Evolutionary conservation across 1,140 invertebrate species (phyloP), one percentile per base, ranked within the genome.

Genomic region (Triops longicaudatus): DNA sequence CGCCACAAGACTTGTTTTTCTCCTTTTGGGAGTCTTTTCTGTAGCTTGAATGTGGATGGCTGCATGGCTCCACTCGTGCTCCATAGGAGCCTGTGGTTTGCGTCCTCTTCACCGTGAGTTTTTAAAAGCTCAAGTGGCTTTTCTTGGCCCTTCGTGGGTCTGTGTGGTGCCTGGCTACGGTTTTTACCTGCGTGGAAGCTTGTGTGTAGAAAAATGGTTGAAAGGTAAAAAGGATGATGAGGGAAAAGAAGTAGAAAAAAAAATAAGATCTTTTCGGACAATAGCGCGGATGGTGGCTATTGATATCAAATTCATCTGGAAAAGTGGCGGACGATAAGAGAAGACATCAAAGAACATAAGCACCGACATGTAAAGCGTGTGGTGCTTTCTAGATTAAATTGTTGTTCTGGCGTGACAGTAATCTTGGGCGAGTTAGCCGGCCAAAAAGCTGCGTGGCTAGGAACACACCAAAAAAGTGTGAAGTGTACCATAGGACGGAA

Each of bases 221-320:
- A 37, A 37, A 37, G 31, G 31, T 37, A 37, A 37, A 7, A 37
- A 37, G 31, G 31, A 37, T 37, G 31, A 37, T 37, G 31, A 37
- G 31, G 31, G 7, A 37, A 37, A 37, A 37, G 7, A 37, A 7
- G 31, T 4, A 37, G 2, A 2, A 7, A 37, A 37, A 37, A 37
- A 37, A 37, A 7, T 37, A 2, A 37, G 31, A 37, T 37, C 31
- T 37, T 7, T 22, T 63, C 14, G 50, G 50, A 63, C 50, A 63
- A 63, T 63, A 63, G 50, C 50, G 50, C 50, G 50, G 50, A 63
- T 63, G 50, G 50, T 63, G 50, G n/a, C 50, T 63, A 63, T 63
- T 63, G 50, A 63, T 63, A 63, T 63, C 50, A 63, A 63, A 63
- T 63, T 63, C 50, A 63, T 63, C 50, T 63, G 50, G 50, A 63